phyloP scores from a whole-genome alignment of 1,140 invertebrate species.

The Parapsyche elsis region DNA sequence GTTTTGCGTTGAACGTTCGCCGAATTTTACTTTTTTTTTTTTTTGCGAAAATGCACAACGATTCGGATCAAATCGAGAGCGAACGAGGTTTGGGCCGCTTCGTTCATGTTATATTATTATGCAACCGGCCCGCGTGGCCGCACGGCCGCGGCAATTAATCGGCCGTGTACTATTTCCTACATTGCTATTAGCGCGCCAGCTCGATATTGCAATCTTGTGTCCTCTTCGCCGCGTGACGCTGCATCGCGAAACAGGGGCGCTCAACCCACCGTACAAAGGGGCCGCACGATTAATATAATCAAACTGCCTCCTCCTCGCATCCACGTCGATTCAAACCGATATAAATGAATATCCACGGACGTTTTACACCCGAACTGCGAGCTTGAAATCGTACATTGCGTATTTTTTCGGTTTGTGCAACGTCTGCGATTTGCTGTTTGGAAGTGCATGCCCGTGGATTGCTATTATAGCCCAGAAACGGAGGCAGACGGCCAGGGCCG shows the following conservation, averaged over 20 bases:
- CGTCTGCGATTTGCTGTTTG: too few relatives aligned
- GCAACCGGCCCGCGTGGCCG: constrained; percentile 33
- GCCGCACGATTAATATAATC: neutral
- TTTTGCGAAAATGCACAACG: too few relatives aligned
- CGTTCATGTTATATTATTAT: constrained; percentile 10
- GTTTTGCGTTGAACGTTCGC: too few relatives aligned
- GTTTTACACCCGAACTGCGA: neutral
- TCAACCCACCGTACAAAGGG: neutral
- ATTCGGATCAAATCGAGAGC: too few relatives aligned
- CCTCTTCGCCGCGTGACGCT: constrained; percentile 16
- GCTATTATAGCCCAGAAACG: constrained; percentile 22
- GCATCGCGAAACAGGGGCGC: neutral
- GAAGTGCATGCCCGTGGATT: too few relatives aligned
- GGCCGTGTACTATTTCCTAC: constrained; percentile 49
- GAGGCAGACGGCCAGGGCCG: constrained; percentile 30
- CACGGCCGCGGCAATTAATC: constrained; percentile 40
- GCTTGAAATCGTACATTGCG: neutral
- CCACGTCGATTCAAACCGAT: too few relatives aligned
- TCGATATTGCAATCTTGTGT: constrained; percentile 37
- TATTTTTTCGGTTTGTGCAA: too few relatives aligned
- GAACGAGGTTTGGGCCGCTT: too few relatives aligned
- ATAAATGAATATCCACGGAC: neutral
- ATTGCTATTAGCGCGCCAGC: constrained; percentile 33
- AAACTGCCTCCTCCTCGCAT: too few relatives aligned
- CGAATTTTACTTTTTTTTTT: too few relatives aligned